Conservation (phyloP, 2,888 invertebrate species). For the Odontomyia ornata region DNA sequence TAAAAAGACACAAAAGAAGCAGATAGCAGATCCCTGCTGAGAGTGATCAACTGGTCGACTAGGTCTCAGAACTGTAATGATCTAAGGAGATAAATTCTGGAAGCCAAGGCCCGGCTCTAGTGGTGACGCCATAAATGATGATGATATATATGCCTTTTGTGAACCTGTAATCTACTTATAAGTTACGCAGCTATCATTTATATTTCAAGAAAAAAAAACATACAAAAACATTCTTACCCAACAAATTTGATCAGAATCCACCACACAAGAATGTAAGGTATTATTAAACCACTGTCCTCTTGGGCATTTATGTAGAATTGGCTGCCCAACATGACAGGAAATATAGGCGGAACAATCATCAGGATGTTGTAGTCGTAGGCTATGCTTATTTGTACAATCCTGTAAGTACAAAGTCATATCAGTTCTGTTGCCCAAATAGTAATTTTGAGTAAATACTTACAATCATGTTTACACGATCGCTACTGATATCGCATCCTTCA, state of each 20-base stretch:
- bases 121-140: no score
- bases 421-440: no score
- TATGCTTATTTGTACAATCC: slow-evolving; percentile 32
- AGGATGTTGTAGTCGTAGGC: slow-evolving; percentile 9
- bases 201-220: no score
- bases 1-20: no score
- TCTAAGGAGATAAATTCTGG: no score
- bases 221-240: no score
- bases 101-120: no score
- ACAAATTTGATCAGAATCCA: background rate
- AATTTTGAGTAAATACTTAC: slow-evolving; percentile 4
- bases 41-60: no score
- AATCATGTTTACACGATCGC: background rate
- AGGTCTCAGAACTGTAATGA: no score
- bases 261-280: background rate
- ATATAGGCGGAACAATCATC: slow-evolving; percentile 35
- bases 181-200: no score
- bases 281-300: slow-evolving; percentile 14
- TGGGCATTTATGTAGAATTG: background rate
- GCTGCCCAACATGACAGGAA: slow-evolving; percentile 4
- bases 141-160: no score
- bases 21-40: no score
- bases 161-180: background rate
- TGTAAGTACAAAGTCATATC: background rate
- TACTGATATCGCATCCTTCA: background rate